Base-by-base conservation (phyloP, 2,797 vertebrate species). In the Buphagus erythrorhynchus region DNA sequence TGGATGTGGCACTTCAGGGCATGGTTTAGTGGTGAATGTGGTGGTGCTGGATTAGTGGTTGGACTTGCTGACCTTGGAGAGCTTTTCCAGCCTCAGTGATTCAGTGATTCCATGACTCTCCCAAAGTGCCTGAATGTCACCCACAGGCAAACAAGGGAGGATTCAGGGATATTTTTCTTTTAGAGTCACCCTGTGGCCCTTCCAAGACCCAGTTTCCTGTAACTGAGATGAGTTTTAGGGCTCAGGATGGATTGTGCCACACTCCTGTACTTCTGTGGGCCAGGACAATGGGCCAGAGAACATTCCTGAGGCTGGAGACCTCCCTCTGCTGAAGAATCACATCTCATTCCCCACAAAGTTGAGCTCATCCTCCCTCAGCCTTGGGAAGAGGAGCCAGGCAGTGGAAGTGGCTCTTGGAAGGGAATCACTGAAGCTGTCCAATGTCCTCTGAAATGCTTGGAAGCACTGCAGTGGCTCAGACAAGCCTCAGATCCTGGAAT, bases 281-380 rank as follows among this genome's bases (percentile, higher is more conserved):
- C 13, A 11, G 36, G 51, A 63, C 28, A 74, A 5, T 0, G 11
- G 52, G 16, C 5, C 10, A 40, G 28, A 55, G 52, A 45, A 5
- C 20, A 33, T 86, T 31, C 38, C 52, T 57, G 40, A 42, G 80
- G 26, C 20, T 87, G 67, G 67, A 19, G 21, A 2, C 48, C 11
- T 61, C 49, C 36, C 17, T 67, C 33, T 81, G 71, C 71, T 55
- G 19, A 46, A 20, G 29, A n/a, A 2, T 26, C 0, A 0, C 1
- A 1, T 25, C 33, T 40, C 46, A 22, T 33, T 78, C 49, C 38
- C 5, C 54, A 4, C 9, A 0, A 2, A 43, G 13, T 1, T 28
- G 29, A 78, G 62, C 48, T 91, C 5, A 2, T 35, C 48, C 26
- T 36, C 14, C 33, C 28, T 90, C 42, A 38, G 29, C 9, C 28